Base-by-base conservation (phyloP, 2,113 vertebrate genomes). In the Struthidea cinerea region DNA sequence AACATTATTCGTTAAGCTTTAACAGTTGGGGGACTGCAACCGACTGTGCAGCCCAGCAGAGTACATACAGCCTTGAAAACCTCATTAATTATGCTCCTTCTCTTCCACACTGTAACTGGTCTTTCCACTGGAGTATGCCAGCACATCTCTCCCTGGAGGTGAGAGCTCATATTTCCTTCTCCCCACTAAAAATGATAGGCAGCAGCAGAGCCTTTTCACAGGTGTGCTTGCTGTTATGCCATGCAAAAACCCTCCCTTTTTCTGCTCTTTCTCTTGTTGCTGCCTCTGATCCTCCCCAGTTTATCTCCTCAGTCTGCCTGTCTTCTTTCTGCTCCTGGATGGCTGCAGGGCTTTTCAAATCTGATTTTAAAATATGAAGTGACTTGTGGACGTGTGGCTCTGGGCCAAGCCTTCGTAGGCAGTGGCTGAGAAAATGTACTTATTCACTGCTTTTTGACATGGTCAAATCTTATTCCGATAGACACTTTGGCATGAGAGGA, bases 341-440 rank as follows among this genome's bases (percentile, higher is more conserved):
- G 41, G 22, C 91, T 89, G 35, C 78, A 73, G 91, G 53, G 46
- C 84, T 79, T 93, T 64, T 97, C 91, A 93, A 91, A 94, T n/a
- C 20, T 57, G 33, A 7, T 63, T 91, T 94, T 60, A 75, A 94
- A 89, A 94, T 68, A n/a, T 33, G 22, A 93, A 87, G 32, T 69
- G 95, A 91, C 65, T 91, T 71, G 37, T 89, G 57, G 44, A 52
- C 28, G 46, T 39, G 56, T 56, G 87, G 57, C 87, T 93, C 57
- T 60, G n/a, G 53, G 77, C 77, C 77, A 78, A 78, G 16, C n/a
- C 41, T 89, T 89, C 44, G 13, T 1, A 82, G 59, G 65, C 13
- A 1, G 57, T 47, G 37, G 46, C 16, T 79, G 69, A 69, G 47
- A 91, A 89, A 93, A 76, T 46, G 37, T 33, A 87, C 49, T 71